Conservation (phyloP, 2,797 vertebrate genomes). For the Melanotaenia boesemani region DNA sequence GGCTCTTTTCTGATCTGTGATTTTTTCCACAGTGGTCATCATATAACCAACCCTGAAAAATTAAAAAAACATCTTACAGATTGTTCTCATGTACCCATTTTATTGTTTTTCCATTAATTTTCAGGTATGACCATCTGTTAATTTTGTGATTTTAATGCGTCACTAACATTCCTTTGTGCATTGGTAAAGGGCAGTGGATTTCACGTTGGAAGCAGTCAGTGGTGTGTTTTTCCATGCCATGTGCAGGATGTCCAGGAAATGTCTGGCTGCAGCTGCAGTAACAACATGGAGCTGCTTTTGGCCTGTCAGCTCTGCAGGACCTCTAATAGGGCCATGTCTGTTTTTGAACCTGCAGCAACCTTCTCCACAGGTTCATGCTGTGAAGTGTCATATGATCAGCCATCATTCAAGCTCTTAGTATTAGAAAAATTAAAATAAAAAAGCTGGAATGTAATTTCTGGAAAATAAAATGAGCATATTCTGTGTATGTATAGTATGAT, state of each 20-base stretch:
- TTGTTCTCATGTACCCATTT: constrained; percentile 32
- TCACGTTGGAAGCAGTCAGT: constrained; percentile 46
- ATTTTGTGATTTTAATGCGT: constrained; percentile 62
- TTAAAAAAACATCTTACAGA: constrained; percentile 53
- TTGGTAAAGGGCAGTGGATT: constrained; percentile 63
- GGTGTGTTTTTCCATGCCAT: constrained; percentile 67
- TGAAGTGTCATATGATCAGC: neutral
- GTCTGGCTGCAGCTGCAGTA: constrained; percentile 61
- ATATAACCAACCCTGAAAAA: constrained; percentile 26
- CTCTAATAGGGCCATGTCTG: constrained; percentile 17
- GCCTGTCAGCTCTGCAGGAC: constrained; percentile 35
- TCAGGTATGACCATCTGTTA: constrained; percentile 54
- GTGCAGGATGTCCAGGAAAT: constrained; percentile 71
- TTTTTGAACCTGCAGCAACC: constrained; percentile 41
- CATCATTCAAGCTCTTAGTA: constrained; percentile 10
- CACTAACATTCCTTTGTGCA: constrained; percentile 64
- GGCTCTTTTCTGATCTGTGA: neutral
- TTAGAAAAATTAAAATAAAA: constrained; percentile 34
- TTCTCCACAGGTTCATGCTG: constrained; percentile 33
- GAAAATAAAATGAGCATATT: constrained; percentile 11
- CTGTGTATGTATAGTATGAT: too few species aligned
- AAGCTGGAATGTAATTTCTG: constrained; percentile 8
- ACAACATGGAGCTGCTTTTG: constrained; percentile 32
- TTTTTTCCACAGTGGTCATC: constrained; percentile 48
- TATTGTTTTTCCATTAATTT: constrained; percentile 65